Evolutionary conservation across 2,888 invertebrate genomes (phyloP).

Genomic region (Congeria kusceri): DNA sequence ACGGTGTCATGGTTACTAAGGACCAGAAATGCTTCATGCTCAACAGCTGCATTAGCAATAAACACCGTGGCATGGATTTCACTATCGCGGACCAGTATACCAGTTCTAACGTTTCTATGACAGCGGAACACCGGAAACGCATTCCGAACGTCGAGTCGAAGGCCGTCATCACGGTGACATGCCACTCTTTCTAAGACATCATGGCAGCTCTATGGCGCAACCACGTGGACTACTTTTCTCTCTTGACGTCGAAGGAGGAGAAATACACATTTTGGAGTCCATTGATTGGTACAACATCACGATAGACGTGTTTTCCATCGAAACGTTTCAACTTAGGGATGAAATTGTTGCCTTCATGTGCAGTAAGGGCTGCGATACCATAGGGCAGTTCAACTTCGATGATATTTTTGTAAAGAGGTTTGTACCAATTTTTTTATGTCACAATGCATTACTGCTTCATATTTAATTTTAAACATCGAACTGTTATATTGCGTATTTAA

Average conservation of each 20-base stretch:
- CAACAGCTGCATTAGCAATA: background rate
- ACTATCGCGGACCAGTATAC: background rate
- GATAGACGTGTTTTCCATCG: background rate
- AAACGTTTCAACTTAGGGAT: background rate
- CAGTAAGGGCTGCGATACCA: background rate
- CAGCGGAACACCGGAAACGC: background rate
- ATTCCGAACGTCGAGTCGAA: background rate
- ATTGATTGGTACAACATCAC: background rate
- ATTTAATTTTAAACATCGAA: too few relatives aligned
- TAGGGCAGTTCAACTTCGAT: background rate
- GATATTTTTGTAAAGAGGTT: background rate
- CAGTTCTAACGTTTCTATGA: conserved; percentile 1
- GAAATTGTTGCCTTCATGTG: background rate
- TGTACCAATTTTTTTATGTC: too few relatives aligned
- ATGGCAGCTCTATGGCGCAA: background rate
- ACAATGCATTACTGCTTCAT: too few relatives aligned
- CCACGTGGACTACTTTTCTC: conserved; percentile 5
- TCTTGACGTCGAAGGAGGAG: conserved; percentile 3
- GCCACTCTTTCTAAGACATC: background rate
- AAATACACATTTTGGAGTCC: background rate
- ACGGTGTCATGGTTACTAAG: background rate
- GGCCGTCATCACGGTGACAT: background rate
- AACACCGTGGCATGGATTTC: background rate
- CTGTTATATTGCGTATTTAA: too few relatives aligned
- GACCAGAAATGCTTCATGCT: background rate